Percentiles rank a stretch among this genome's conserved stretches.
Evolutionary conservation across 2,113 vertebrate species (phyloP).

Genomic region (Falco punctatus): DNA sequence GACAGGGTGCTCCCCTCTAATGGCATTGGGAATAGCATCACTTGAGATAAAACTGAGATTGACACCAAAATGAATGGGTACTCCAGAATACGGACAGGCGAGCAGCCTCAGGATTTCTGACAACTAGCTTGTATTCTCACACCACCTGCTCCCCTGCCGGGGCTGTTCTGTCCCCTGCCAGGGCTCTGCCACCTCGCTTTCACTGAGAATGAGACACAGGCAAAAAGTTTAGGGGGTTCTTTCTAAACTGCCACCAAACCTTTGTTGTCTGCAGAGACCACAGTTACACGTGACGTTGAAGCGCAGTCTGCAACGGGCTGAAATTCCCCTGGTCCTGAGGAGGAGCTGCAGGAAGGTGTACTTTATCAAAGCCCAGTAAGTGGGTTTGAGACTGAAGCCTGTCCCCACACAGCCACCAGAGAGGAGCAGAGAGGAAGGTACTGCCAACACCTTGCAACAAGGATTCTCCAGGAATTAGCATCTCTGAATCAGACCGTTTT

Average conservation of each 20-base stretch:
- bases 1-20: not conserved
- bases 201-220: not conserved
- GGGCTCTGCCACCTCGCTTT: not conserved
- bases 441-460: not conserved
- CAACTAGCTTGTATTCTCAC: not conserved
- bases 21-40: not conserved
- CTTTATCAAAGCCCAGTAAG: not conserved
- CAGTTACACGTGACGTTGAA: not conserved
- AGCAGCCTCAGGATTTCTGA: not conserved
- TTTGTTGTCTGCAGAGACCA: not conserved
- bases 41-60: not conserved
- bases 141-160: not conserved
- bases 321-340: not conserved
- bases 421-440: not conserved
- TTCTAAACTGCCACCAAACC: not conserved
- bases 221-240: not conserved
- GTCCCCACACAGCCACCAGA: fast-evolving
- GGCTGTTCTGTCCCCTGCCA: not conserved
- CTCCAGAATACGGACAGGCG: not conserved
- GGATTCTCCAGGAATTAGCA: not conserved
- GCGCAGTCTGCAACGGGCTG: not conserved
- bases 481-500: not conserved
- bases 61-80: not conserved
- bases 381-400: not conserved
- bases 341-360: not conserved